A percentile compares a stretch with the other conserved stretches of the same genome.
Conservation (phyloP, 2,113 vertebrate species). For the Hepsetus odoe region DNA sequence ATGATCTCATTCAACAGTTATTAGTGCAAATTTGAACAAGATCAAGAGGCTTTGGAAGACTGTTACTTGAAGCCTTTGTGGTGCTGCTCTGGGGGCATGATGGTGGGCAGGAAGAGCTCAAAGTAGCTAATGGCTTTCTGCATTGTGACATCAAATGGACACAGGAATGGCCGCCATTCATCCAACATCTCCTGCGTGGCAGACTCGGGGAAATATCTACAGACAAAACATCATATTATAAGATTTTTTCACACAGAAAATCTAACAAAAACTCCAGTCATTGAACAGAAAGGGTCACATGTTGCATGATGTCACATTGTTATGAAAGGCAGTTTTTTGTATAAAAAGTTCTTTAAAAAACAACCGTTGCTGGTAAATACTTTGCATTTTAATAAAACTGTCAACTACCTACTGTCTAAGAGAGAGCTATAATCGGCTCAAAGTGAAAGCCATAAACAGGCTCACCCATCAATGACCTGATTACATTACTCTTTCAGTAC, state of each 20-base stretch:
- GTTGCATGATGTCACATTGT: not conserved
- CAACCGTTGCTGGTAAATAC: not conserved
- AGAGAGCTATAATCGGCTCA: conserved; percentile 53
- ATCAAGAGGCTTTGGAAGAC: not conserved
- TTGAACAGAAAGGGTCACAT: not conserved
- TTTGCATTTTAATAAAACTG: not conserved
- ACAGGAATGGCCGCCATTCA: conserved; percentile 77
- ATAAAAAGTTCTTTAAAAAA: conserved; percentile 5
- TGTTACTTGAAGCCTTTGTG: conserved; percentile 93
- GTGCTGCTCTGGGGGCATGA: conserved; percentile 91
- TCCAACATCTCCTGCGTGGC: conserved; percentile 84
- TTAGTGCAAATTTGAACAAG: not conserved
- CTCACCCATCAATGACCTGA: conserved; percentile 56
- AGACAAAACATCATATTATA: conserved; percentile 17
- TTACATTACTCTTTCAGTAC: conserved; percentile 54
- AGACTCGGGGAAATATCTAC: conserved; percentile 82
- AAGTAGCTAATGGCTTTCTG: conserved; percentile 97
- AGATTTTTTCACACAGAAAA: conserved; percentile 18
- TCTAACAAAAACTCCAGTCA: not conserved
- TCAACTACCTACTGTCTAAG: conserved; percentile 6
- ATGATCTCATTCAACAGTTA: no score
- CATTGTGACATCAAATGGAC: conserved; percentile 72
- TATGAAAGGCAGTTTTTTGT: not conserved
- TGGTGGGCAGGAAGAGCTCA: conserved; percentile 95
- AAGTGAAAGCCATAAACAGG: conserved; percentile 19